A percentile compares a stretch with the other conserved stretches of the same genome.
Evolutionary conservation across 1,140 invertebrate species (phyloP).

Genomic region (Nasonia vitripennis): DNA sequence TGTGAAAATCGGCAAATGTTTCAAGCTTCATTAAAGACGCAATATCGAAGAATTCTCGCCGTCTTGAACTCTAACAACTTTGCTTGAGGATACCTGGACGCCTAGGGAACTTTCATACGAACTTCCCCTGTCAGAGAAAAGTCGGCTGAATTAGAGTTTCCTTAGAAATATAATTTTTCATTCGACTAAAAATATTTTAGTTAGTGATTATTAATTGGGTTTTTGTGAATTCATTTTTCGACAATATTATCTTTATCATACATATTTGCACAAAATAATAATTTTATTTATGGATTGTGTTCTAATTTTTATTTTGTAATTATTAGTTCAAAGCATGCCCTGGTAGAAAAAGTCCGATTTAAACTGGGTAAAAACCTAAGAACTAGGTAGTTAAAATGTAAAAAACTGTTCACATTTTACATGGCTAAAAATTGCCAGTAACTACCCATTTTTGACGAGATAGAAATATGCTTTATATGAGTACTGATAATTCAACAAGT

Average conservation of each 20-base stretch:
- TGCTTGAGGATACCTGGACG: conserved; percentile 27
- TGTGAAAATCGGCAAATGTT: conserved; percentile 54
- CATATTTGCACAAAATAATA: background rate
- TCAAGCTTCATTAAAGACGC: conserved; percentile 63
- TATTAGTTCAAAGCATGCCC: too few relatives aligned
- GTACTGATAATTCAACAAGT: too few relatives aligned
- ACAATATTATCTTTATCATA: background rate
- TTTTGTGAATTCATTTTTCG: background rate
- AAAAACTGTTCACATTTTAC: too few relatives aligned
- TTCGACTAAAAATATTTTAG: conserved; percentile 14
- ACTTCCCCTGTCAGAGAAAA: conserved; percentile 33
- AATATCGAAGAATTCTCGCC: conserved; percentile 61
- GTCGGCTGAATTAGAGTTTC: conserved; percentile 28
- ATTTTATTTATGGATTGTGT: too few relatives aligned
- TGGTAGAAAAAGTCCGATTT: too few relatives aligned
- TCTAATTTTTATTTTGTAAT: too few relatives aligned
- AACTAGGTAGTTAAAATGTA: too few relatives aligned
- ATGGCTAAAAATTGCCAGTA: too few relatives aligned
- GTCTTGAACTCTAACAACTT: conserved; percentile 58
- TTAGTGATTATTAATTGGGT: conserved; percentile 21
- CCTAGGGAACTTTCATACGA: conserved; percentile 24
- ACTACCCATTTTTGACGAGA: too few relatives aligned
- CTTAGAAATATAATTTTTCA: conserved; percentile 27
- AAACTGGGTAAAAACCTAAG: too few relatives aligned
- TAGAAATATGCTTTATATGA: too few relatives aligned